Percentiles rank a stretch among this genome's conserved stretches.
These are phyloP conservation scores for Odocoileus hemionus DNA, from an alignment of 2,113 vertebrate species.

Conservation along the genomic window DNA sequence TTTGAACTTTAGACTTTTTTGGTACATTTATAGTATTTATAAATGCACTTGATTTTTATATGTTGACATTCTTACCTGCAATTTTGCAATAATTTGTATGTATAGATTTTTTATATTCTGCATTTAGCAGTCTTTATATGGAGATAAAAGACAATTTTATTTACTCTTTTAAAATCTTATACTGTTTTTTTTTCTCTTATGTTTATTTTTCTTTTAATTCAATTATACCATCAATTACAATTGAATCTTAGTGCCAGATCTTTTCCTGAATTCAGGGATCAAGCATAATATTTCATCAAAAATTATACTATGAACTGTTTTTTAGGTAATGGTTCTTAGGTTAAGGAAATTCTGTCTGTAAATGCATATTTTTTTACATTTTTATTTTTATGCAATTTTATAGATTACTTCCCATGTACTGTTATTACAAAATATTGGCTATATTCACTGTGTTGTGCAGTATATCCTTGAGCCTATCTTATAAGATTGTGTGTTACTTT, in stretches of 20 bases:
- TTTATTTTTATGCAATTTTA: background rate
- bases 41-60: background rate
- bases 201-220: background rate
- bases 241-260: background rate
- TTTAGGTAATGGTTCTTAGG: background rate
- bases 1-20: background rate
- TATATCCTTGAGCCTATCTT: background rate
- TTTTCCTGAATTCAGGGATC: background rate
- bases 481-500: background rate
- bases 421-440: background rate
- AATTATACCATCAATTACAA: background rate
- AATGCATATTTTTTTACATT: background rate
- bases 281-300: background rate
- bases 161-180: background rate
- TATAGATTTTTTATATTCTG: background rate
- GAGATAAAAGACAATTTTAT: background rate
- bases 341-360: background rate
- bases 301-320: background rate
- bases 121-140: background rate
- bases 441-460: background rate
- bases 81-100: background rate
- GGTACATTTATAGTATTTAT: background rate
- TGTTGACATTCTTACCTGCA: background rate
- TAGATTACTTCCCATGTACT: background rate
- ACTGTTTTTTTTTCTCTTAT: background rate